Percentiles rank a stretch among this genome's conserved stretches.
These are phyloP conservation scores for Lepilemur septentrionalis DNA, from an alignment of 2,797 vertebrate species.

Conservation along the genomic window DNA sequence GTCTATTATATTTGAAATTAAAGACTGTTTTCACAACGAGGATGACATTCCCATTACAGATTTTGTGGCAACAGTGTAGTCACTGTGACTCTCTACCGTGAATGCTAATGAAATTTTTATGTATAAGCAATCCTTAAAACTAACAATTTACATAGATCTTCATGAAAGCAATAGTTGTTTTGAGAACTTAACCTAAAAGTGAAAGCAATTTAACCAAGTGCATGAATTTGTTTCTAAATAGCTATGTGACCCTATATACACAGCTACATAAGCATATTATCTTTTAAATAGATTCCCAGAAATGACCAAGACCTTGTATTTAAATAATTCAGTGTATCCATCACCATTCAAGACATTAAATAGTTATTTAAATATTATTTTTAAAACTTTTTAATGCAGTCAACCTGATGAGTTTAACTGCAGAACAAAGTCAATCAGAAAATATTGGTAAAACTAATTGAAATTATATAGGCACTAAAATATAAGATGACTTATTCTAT, in stretches of 20 bases:
- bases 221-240: background rate
- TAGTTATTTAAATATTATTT: background rate
- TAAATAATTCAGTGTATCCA: background rate
- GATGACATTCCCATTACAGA: background rate
- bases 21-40: slow-evolving; percentile 51
- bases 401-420: background rate
- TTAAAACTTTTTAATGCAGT: background rate
- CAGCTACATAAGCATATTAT: background rate
- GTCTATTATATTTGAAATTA: slow-evolving; percentile 33
- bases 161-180: background rate
- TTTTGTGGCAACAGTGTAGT: slow-evolving; percentile 31
- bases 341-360: background rate
- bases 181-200: background rate
- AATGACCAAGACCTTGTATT: background rate
- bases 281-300: background rate
- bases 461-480: background rate
- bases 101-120: background rate
- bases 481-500: background rate
- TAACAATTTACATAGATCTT: background rate
- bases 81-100: background rate
- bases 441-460: background rate
- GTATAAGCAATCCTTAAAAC: slow-evolving; percentile 36
- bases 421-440: background rate
- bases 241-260: background rate
- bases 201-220: background rate